These are phyloP conservation scores for Montipora efflorescens DNA, from an alignment of 64 coral and sea anemone genomes.

Conservation along the genomic window DNA sequence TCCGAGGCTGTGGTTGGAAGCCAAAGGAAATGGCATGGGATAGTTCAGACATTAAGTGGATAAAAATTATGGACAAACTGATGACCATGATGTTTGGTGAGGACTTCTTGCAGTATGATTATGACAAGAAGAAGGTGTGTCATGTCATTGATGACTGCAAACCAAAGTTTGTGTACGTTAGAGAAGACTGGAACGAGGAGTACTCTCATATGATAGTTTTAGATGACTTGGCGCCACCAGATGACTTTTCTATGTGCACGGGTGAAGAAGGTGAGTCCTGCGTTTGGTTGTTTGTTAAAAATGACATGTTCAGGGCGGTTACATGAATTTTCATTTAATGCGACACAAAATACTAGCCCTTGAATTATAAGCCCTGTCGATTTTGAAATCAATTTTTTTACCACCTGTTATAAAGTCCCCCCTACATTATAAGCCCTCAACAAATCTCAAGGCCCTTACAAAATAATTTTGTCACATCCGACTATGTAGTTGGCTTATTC, in stretches of 20 bases:
- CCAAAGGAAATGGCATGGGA: constrained; percentile 29
- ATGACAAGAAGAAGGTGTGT: constrained; percentile 37
- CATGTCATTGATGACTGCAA: background rate
- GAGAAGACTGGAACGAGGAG: constrained; percentile 48
- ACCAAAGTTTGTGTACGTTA: constrained; percentile 36
- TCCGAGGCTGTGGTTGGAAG: constrained; percentile 65
- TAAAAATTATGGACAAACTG: constrained; percentile 57
- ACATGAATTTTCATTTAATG: background rate
- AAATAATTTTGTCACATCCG: too few species aligned
- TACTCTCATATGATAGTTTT: constrained; percentile 3
- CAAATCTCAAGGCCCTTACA: too few species aligned
- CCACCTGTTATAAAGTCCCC: too few species aligned
- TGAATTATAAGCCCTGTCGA: too few species aligned
- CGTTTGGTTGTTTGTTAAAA: background rate
- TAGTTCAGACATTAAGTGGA: constrained; percentile 36
- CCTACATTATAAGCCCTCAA: too few species aligned
- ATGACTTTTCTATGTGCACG: background rate
- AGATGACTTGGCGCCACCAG: background rate
- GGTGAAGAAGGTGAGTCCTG: background rate
- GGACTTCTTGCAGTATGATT: constrained; percentile 52
- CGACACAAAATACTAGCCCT: too few species aligned
- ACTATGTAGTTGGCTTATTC: too few species aligned
- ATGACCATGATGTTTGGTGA: constrained; percentile 57
- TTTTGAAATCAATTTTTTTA: too few species aligned
- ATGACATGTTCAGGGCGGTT: background rate